Evolutionary conservation across 2,797 vertebrate species (phyloP).

Genomic region (Gymnocypris eckloni): DNA sequence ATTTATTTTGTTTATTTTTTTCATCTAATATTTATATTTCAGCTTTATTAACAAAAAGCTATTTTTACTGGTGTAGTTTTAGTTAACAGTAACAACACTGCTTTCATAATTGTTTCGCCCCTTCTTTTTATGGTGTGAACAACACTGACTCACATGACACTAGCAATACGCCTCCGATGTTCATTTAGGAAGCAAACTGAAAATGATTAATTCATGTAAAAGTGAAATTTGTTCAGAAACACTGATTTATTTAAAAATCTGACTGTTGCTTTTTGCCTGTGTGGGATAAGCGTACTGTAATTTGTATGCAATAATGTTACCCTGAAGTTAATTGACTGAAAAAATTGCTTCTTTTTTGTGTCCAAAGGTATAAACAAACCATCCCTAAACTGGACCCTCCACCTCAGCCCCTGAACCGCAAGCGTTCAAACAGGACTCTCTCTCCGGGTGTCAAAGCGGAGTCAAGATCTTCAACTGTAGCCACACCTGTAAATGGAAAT

Average conservation of each 20-base stretch:
- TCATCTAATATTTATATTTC: background rate
- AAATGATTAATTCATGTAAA: background rate
- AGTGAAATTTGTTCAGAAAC: background rate
- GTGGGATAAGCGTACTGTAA: background rate
- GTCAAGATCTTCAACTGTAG: background rate
- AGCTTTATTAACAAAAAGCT: background rate
- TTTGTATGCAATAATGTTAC: background rate
- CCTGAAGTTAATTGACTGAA: background rate
- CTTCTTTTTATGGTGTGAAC: background rate
- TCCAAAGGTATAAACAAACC: constrained; percentile 74
- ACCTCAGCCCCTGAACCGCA: constrained; percentile 78
- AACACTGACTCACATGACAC: background rate
- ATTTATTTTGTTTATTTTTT: background rate
- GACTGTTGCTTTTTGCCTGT: background rate
- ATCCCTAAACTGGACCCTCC: constrained; percentile 86
- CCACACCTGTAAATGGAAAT: constrained; percentile 16
- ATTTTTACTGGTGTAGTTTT: background rate
- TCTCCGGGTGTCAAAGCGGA: constrained; percentile 75
- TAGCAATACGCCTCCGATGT: background rate
- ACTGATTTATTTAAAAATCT: background rate
- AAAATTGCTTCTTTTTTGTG: constrained; percentile 5
- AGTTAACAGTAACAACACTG: background rate
- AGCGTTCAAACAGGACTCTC: constrained; percentile 81
- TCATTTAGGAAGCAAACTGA: background rate
- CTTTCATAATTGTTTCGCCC: background rate